A percentile compares a stretch with the other conserved stretches of the same genome.
Conservation (phyloP, 2,797 vertebrate genomes). For the Rhyacichthys aspro region DNA sequence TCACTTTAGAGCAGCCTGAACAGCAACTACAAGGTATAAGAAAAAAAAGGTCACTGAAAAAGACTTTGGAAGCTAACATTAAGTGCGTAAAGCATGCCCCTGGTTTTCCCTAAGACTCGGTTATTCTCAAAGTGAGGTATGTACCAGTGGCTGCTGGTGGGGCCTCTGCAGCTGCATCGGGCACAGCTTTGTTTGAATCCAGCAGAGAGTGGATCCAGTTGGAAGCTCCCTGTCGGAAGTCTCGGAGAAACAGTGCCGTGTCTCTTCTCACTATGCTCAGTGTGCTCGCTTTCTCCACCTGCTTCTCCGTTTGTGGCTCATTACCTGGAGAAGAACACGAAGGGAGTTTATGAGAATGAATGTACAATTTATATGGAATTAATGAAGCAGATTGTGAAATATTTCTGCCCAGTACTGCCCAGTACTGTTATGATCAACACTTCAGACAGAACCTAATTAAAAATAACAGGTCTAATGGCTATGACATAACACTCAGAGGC, state of each 20-base stretch:
- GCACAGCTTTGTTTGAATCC: conserved; percentile 70
- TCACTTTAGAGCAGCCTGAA: background rate
- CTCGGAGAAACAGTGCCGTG: conserved; percentile 83
- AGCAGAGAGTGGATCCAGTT: conserved; percentile 89
- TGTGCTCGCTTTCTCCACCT: conserved; percentile 83
- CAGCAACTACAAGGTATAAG: too few species aligned
- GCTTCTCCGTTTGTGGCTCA: conserved; percentile 76
- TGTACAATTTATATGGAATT: background rate
- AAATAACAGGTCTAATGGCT: too few species aligned
- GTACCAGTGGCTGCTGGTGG: conserved; percentile 55
- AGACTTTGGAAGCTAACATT: background rate
- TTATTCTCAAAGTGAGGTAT: conserved; percentile 19
- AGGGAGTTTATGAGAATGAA: background rate
- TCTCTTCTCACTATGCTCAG: conserved; percentile 85
- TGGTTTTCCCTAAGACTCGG: background rate
- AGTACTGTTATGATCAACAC: too few species aligned
- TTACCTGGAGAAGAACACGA: conserved; percentile 49
- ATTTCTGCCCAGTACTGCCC: background rate
- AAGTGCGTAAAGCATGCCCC: background rate
- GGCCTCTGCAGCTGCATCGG: conserved; percentile 41
- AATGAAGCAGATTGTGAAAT: too few species aligned
- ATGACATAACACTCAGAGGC: too few species aligned
- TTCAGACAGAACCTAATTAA: too few species aligned
- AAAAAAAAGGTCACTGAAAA: too few species aligned
- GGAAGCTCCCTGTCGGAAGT: conserved; percentile 86